A percentile compares a stretch with the other conserved stretches of the same genome.
Conservation (phyloP, 2,888 invertebrate species). For the Nymphalis urticae region DNA sequence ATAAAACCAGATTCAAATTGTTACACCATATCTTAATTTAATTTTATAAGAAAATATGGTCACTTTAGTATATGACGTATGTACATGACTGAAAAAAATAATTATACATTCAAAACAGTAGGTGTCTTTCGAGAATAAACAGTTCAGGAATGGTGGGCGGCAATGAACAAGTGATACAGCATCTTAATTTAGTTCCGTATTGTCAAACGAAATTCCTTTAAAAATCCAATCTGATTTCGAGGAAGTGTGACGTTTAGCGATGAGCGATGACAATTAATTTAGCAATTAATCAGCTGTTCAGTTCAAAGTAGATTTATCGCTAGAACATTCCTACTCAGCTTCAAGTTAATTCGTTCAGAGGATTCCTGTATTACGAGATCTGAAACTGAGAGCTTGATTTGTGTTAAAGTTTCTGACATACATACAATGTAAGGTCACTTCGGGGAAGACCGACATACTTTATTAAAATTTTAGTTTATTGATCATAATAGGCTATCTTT, state of each 20-base stretch:
- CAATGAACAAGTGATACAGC: conserved; percentile 32
- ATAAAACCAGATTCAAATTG: too few relatives aligned
- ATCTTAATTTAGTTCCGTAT: conserved; percentile 36
- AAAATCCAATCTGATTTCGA: not conserved
- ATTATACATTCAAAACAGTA: conserved; percentile 46
- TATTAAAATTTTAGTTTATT: too few relatives aligned
- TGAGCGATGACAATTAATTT: conserved; percentile 22
- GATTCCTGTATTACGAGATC: not conserved
- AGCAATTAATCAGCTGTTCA: conserved; percentile 17
- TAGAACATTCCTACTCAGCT: not conserved
- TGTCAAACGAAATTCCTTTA: conserved; percentile 33
- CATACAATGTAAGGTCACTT: too few relatives aligned
- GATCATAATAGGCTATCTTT: too few relatives aligned
- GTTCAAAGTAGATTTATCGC: conserved; percentile 20
- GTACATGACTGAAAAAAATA: conserved; percentile 49
- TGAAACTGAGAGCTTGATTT: not conserved
- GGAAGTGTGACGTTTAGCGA: conserved; percentile 12
- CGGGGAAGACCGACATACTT: too few relatives aligned
- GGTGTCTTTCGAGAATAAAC: conserved; percentile 57
- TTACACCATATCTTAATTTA: not conserved
- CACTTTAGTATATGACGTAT: conserved; percentile 42
- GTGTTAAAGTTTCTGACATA: too few relatives aligned
- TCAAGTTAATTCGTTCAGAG: not conserved
- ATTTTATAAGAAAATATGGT: conserved; percentile 41
- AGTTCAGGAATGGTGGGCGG: conserved; percentile 34